These are phyloP conservation scores for Eonycteris spelaea DNA, from an alignment of 2,113 vertebrate species.

Conservation along the genomic window DNA sequence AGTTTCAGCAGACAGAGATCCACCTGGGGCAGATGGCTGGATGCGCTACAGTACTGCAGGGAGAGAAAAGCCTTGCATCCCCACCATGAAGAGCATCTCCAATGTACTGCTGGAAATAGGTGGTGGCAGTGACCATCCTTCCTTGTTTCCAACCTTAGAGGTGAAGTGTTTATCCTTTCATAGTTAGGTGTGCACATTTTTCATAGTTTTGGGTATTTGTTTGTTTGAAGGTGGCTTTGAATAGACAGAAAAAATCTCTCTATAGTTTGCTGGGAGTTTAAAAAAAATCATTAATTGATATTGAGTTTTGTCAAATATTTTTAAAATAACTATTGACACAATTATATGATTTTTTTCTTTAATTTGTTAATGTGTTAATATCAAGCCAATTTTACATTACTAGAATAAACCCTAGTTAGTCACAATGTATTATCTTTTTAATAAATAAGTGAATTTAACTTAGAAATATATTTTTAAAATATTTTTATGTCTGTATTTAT, in stretches of 20 bases:
- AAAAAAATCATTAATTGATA: not conserved
- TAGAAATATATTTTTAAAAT: not conserved
- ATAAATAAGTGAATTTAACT: not conserved
- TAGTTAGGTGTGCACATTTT: not conserved
- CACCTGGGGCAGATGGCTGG: too few relatives aligned
- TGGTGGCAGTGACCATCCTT: not conserved
- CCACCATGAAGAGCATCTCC: not conserved
- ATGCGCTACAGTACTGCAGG: accelerated
- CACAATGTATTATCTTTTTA: not conserved
- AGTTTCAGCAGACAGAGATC: not conserved
- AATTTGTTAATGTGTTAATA: not conserved
- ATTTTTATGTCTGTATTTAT: not conserved
- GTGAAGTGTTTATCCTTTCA: not conserved
- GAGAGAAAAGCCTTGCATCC: too few relatives aligned
- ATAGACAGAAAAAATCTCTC: not conserved
- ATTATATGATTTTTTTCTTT: not conserved
- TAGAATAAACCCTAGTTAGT: not conserved
- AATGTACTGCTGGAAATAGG: not conserved
- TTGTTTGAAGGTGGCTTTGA: not conserved
- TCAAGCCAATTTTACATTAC: not conserved
- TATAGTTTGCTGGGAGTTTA: not conserved
- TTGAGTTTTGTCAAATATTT: not conserved
- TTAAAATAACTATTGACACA: not conserved
- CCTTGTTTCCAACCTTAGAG: not conserved
- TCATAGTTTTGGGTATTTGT: not conserved